Evolutionary conservation across 2,797 vertebrate species (phyloP).

Genomic region (Myotis vivesi): DNA sequence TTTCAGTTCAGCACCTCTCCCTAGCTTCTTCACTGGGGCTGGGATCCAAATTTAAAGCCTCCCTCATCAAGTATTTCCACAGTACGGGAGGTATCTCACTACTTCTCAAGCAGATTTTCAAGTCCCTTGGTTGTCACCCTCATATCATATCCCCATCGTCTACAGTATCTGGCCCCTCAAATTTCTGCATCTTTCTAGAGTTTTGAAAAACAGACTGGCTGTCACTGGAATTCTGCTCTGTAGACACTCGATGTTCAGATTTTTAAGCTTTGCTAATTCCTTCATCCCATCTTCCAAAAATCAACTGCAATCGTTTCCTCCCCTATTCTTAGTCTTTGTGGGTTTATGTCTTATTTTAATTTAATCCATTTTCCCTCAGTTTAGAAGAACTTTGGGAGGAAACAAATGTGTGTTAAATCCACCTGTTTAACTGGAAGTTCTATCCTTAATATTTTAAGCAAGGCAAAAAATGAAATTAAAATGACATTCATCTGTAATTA

Average conservation of each 20-base stretch:
- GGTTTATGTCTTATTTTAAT: conserved; percentile 13
- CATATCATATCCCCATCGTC: background rate
- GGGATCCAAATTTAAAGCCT: background rate
- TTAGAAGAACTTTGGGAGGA: conserved; percentile 38
- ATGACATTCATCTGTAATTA: conserved; percentile 15
- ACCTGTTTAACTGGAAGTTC: conserved; percentile 25
- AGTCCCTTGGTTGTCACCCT: background rate
- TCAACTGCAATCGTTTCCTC: background rate
- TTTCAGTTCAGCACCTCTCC: background rate
- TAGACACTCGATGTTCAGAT: background rate
- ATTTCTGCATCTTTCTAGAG: background rate
- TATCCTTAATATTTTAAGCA: conserved; percentile 22
- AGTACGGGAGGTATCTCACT: background rate
- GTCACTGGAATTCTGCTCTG: background rate
- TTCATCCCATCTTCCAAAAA: background rate
- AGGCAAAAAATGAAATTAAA: conserved; percentile 36
- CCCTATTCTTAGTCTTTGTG: background rate
- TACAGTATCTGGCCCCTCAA: background rate
- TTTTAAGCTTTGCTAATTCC: conserved; percentile 29
- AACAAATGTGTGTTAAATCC: conserved; percentile 1
- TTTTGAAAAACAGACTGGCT: conserved; percentile 6
- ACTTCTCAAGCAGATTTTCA: background rate
- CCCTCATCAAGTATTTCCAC: background rate
- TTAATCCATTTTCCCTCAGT: background rate
- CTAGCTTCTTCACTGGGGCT: background rate